Evolutionary conservation across 2,113 vertebrate genomes (phyloP).

Genomic region (Pogona vitticeps): DNA sequence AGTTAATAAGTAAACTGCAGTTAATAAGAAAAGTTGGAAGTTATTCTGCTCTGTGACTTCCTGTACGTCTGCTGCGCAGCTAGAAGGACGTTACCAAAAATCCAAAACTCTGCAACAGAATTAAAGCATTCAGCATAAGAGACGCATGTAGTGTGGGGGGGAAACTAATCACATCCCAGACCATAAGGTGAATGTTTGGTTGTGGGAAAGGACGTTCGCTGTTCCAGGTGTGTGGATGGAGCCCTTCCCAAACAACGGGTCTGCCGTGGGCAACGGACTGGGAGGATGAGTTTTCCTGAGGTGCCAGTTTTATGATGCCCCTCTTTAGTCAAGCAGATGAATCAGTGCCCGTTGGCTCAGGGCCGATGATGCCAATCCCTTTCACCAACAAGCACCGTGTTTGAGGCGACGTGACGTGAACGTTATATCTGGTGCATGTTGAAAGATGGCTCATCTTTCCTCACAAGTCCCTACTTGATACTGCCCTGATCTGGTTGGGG

Average conservation of each 20-base stretch:
- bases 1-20: no score
- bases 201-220: neutral
- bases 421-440: neutral
- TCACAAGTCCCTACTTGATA: neutral
- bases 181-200: neutral
- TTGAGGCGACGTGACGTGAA: neutral
- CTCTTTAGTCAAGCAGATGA: neutral
- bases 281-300: neutral
- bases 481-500: neutral
- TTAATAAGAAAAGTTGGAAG: no score
- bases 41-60: no score
- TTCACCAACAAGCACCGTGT: no score
- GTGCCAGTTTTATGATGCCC: neutral
- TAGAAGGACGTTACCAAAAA: no score
- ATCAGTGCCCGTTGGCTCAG: neutral
- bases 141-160: no score
- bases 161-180: neutral
- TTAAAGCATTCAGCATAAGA: no score
- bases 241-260: no score
- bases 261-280: neutral
- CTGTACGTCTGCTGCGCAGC: no score
- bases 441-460: neutral
- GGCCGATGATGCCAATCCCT: no score
- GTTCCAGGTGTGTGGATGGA: neutral
- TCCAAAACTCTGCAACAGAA: no score